Conservation (phyloP, 1,140 invertebrate genomes). For the Penaeus indicus region DNA sequence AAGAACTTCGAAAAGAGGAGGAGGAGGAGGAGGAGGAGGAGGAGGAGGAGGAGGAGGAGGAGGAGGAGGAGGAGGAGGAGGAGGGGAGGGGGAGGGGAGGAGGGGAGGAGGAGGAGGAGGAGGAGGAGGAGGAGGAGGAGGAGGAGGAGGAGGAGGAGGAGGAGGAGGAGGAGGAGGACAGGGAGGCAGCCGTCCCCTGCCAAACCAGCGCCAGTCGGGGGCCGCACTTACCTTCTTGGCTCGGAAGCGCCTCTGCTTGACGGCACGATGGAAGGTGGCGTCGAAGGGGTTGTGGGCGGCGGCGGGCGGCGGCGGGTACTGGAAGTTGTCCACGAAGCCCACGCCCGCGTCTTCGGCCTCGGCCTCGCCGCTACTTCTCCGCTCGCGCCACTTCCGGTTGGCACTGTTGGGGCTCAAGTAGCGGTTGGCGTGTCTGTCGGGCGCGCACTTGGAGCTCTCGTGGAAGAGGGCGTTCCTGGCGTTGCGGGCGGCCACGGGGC, state of each 20-base stretch:
- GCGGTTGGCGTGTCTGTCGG: too few species aligned
- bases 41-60: background rate
- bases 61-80: too few species aligned
- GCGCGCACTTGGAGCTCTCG: background rate
- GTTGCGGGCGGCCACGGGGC: too few species aligned
- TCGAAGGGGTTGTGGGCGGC: constrained; percentile 41
- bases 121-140: too few species aligned
- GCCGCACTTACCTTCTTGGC: constrained; percentile 32
- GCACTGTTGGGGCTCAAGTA: background rate
- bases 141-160: too few species aligned
- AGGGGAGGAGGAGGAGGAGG: background rate
- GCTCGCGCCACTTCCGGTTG: background rate
- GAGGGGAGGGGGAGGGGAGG: too few species aligned
- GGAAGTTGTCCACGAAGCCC: constrained; percentile 31
- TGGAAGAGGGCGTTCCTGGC: background rate
- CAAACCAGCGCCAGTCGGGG: too few species aligned
- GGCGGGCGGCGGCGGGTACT: constrained; percentile 23
- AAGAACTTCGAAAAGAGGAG: too few species aligned
- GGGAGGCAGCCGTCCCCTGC: too few species aligned
- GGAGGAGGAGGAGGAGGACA: too few species aligned
- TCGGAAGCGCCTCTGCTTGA: constrained; percentile 16
- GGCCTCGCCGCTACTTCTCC: constrained; percentile 1
- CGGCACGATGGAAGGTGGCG: constrained; percentile 30
- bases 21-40: background rate
- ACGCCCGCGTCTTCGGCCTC: constrained; percentile 4